phyloP scores from a whole-genome alignment of 30 jellyfish, hydroid and myxozoan genomes.

The Chironex yamaguchii region DNA sequence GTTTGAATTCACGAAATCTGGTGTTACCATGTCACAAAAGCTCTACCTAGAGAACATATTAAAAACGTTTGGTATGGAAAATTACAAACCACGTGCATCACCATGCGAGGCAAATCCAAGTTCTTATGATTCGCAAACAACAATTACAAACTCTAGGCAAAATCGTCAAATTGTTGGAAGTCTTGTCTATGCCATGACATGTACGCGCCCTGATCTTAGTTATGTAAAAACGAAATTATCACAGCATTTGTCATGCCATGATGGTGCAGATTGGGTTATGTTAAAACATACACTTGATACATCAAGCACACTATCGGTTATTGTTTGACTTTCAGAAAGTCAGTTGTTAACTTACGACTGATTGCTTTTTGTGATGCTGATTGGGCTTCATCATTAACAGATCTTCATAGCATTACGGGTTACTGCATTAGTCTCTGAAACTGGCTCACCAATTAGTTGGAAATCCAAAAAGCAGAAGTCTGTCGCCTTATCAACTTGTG shows the following conservation, averaged over 20 bases:
- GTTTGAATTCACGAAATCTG: neutral
- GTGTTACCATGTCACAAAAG: conserved; percentile 41
- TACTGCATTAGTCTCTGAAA: conserved; percentile 20
- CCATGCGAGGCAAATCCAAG: conserved; percentile 21
- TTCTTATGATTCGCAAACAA: too few species aligned
- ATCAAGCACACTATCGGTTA: conserved; percentile 27
- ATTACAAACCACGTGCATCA: conserved; percentile 42
- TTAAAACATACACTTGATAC: conserved; percentile 32
- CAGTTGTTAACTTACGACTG: neutral
- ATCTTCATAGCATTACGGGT: conserved; percentile 48
- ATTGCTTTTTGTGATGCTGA: conserved; percentile 65
- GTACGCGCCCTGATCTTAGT: conserved; percentile 27
- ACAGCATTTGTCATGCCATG: conserved; percentile 10
- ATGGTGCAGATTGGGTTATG: neutral
- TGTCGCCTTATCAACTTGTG: conserved; percentile 51
- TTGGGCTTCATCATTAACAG: conserved; percentile 58
- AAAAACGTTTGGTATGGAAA: neutral
- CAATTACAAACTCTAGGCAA: neutral
- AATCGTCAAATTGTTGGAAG: conserved; percentile 36
- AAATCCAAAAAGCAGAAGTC: conserved; percentile 32
- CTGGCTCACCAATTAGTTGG: conserved; percentile 55
- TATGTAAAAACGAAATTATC: conserved; percentile 29
- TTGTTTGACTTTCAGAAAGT: neutral
- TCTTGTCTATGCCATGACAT: conserved; percentile 36
- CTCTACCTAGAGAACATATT: conserved; percentile 3